Evolutionary conservation across 2,888 invertebrate genomes (phyloP), one percentile per base, ranked within the genome.

Genomic region (Archips crataeganus): DNA sequence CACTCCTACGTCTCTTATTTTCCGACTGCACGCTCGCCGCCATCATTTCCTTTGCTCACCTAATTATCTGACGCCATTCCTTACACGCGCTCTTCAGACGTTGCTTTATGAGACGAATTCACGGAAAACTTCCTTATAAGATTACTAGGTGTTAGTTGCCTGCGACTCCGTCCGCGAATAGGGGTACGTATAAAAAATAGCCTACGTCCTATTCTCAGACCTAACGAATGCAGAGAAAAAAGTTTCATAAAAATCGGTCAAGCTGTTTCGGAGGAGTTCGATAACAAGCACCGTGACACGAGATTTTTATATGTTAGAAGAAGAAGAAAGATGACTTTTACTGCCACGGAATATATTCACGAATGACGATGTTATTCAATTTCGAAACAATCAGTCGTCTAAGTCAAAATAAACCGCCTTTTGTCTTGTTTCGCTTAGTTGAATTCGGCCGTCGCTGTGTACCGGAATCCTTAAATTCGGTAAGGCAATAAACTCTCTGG

Each of bases 1-100:
- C 81, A 77, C 65, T 70, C 60, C 60, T 42, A 57, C 67, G 57
- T 49, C 63, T 63, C 59, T 51, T 57, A 57, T 62, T 59, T 49
- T 9, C 51, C 60, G 61, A 62, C 59, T 51, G 36, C 49, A 64
- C 47, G 54, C 34, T 57, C 54, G 34, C 51, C 63, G 67, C 57
- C 42, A 39, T 69, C 64, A 69, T 69, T 74, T 63, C 65, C 64
- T 74, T 61, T 62, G 72, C 62, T n/a, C 57, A 51, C 64, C 69
- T 74, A 74, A 74, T 74, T 70, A 70, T 74, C 65, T 64, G 69
- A 34, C 64, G 60, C 23, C 47, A 68, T 68, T 68, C 63, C 13
- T n/a, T 45, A 61, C 61, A 69, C 69, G 70, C 69, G 54, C 60
- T 49, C 45, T 32, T 34, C 57, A 32, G 11, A 57, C 39, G 32